Evolutionary conservation across 2,113 vertebrate species (phyloP).

Genomic region (Sinosuthora webbiana): DNA sequence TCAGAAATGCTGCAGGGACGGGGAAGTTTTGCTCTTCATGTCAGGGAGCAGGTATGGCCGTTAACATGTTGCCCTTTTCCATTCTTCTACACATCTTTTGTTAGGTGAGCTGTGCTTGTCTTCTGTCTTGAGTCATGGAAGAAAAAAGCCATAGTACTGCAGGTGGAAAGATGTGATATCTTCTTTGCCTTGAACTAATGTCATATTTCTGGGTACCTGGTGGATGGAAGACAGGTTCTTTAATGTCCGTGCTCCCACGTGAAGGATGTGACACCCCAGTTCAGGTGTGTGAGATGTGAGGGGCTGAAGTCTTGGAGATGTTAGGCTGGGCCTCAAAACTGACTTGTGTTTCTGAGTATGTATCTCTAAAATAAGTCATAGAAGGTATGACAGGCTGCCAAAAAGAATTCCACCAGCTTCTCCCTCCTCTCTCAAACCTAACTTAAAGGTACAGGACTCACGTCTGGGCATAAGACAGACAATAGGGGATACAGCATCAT

Average conservation of each 20-base stretch:
- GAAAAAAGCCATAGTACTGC: neutral
- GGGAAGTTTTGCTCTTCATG: neutral
- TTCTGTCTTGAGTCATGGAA: neutral
- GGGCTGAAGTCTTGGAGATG: neutral
- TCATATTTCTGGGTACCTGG: neutral
- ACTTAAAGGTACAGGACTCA: neutral
- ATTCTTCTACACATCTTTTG: neutral
- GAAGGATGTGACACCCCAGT: neutral
- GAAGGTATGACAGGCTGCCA: neutral
- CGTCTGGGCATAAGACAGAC: neutral
- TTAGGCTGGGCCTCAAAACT: neutral
- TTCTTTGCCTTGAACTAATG: neutral
- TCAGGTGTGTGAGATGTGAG: neutral
- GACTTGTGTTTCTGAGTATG: accelerated
- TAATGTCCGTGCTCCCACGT: accelerated
- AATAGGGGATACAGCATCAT: neutral
- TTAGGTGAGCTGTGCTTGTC: neutral
- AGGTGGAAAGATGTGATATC: neutral
- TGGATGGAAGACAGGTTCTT: neutral
- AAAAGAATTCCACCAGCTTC: neutral
- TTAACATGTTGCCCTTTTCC: neutral
- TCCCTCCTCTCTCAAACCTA: too few species aligned
- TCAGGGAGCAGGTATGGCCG: neutral
- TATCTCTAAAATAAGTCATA: neutral
- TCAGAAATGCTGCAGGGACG: neutral